A percentile compares a stretch with the other conserved stretches of the same genome.
Evolutionary conservation across 2,888 invertebrate species (phyloP).

Genomic region (Mesorhabditis sp.): DNA sequence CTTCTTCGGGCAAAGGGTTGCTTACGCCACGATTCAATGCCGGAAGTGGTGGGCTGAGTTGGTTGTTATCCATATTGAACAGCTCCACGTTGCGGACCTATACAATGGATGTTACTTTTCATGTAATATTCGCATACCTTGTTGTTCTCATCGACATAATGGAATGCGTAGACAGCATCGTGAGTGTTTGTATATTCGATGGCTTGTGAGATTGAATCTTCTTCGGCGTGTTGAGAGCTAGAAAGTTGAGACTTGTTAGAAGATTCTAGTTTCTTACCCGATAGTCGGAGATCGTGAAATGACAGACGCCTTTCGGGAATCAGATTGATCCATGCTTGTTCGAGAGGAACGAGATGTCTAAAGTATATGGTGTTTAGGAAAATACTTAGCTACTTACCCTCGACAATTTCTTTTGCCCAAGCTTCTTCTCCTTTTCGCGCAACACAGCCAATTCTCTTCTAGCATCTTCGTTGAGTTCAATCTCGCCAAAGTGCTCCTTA

Average conservation of each 20-base stretch:
- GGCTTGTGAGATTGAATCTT: conserved; percentile 66
- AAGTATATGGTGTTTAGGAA: not conserved
- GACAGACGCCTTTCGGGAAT: not conserved
- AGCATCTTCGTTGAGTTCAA: conserved; percentile 37
- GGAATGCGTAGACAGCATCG: conserved; percentile 83
- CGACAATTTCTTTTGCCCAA: conserved; percentile 9
- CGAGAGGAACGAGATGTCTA: not conserved
- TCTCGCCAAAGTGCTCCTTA: conserved; percentile 20
- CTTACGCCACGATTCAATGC: not conserved
- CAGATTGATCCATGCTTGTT: not conserved
- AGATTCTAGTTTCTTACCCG: not conserved
- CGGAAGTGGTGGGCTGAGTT: not conserved
- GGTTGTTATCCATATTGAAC: conserved; percentile 22
- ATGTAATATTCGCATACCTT: conserved; percentile 18
- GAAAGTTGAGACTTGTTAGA: not conserved
- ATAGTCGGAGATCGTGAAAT: not conserved
- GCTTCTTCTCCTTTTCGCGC: conserved; percentile 23
- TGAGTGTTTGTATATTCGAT: conserved; percentile 75
- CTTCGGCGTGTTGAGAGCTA: conserved; percentile 32
- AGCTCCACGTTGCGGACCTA: conserved; percentile 27
- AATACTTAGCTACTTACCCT: conserved; percentile 8
- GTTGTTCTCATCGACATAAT: conserved; percentile 77
- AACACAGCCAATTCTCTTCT: conserved; percentile 26
- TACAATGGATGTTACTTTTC: not conserved
- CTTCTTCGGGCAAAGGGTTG: not conserved